Evolutionary conservation across 2,888 invertebrate species (phyloP).

Genomic region (Sphaeridia pumilis): DNA sequence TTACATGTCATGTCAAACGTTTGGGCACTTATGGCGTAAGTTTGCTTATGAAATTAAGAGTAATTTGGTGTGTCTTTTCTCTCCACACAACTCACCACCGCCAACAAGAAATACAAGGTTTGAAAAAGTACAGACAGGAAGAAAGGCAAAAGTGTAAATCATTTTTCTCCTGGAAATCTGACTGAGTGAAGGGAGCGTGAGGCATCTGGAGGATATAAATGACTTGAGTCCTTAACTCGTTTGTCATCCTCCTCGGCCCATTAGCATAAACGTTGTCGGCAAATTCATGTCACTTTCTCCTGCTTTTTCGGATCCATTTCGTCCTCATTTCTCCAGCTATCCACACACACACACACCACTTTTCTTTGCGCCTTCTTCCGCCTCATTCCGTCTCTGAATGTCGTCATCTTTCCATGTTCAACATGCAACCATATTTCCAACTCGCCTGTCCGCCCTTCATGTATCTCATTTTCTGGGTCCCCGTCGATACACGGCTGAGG

Average conservation of each 20-base stretch:
- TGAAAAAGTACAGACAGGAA: neutral
- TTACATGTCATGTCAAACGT: constrained; percentile 73
- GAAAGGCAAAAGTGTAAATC: constrained; percentile 8
- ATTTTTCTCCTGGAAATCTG: constrained; percentile 3
- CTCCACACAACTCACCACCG: too few relatives aligned
- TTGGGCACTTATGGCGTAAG: constrained; percentile 80
- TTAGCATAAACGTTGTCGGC: constrained; percentile 16
- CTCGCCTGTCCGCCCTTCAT: neutral
- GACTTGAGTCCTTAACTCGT: constrained; percentile 24
- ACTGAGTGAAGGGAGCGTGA: constrained; percentile 7
- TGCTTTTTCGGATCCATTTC: constrained; percentile 10
- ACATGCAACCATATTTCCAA: neutral
- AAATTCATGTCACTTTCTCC: constrained; percentile 17
- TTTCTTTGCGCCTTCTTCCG: neutral
- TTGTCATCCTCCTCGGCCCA: constrained; percentile 21
- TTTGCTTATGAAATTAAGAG: too few relatives aligned
- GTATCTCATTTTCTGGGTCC: neutral
- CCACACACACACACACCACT: neutral
- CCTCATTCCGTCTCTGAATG: constrained; percentile 3
- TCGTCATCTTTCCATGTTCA: constrained; percentile 3
- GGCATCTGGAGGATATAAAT: constrained; percentile 26
- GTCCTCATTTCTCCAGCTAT: constrained; percentile 5
- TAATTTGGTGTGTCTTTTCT: too few relatives aligned
- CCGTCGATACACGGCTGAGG: neutral
- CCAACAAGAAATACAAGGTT: too few relatives aligned